A percentile compares a stretch with the other conserved stretches of the same genome.
Conservation (phyloP, 1,140 invertebrate species). For the Eriosoma lanigerum region DNA sequence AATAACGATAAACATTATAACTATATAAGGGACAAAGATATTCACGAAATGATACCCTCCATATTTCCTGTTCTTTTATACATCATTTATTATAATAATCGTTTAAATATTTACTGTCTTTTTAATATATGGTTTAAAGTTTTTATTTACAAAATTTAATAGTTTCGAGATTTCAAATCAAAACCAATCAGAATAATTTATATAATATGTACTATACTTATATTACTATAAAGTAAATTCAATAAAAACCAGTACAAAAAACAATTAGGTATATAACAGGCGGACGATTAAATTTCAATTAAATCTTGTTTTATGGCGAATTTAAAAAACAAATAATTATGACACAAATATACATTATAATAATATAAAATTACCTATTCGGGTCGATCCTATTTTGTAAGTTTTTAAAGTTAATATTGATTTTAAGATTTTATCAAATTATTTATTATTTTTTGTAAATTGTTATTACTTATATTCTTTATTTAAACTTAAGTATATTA, state of each 20-base stretch:
- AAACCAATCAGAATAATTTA: neutral
- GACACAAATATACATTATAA: neutral
- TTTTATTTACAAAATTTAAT: neutral
- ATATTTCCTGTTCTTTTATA: neutral
- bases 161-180: neutral
- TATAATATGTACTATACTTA: neutral
- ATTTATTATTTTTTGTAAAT: slow-evolving; percentile 1
- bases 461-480: no score
- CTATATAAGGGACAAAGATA: neutral
- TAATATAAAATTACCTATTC: no score
- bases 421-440: no score
- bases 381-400: no score
- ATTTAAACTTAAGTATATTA: no score
- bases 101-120: neutral
- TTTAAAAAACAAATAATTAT: neutral
- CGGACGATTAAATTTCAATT: neutral
- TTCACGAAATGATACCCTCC: neutral
- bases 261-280: neutral
- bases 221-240: no score
- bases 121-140: neutral
- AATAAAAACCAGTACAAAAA: no score
- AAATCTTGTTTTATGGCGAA: neutral
- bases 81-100: neutral
- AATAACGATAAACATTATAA: neutral
- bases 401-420: no score